Conservation (phyloP, 2,113 vertebrate species). For the Heteronetta atricapilla region DNA sequence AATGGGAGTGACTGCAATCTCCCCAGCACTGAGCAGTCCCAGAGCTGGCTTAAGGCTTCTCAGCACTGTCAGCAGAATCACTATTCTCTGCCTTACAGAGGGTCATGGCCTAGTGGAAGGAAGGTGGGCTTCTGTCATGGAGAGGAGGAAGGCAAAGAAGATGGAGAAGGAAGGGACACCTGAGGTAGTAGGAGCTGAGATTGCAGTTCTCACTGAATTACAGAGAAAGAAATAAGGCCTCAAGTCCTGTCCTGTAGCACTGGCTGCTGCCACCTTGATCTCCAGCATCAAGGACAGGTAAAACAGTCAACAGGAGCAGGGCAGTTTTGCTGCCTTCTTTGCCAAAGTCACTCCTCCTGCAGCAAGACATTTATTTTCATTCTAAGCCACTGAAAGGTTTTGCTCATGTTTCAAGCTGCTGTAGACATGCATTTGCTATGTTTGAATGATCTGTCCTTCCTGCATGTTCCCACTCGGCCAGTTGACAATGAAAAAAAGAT, state of each 20-base stretch:
- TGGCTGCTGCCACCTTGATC: background rate
- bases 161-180: background rate
- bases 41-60: background rate
- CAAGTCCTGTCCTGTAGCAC: background rate
- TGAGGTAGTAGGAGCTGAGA: background rate
- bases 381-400: background rate
- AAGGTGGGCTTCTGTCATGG: background rate
- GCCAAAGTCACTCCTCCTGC: background rate
- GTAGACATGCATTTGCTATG: background rate
- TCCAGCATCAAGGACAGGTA: background rate
- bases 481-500: background rate
- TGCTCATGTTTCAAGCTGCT: background rate
- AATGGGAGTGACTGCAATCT: background rate
- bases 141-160: background rate
- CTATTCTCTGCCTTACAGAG: background rate
- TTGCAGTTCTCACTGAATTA: background rate
- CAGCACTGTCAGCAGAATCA: background rate
- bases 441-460: constrained; percentile 16
- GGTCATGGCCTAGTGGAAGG: background rate
- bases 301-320: background rate
- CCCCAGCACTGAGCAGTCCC: background rate
- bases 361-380: background rate
- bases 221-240: background rate
- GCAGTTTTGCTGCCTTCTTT: background rate
- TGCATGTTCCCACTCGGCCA: constrained; percentile 12